Evolutionary conservation across 2,797 vertebrate species (phyloP), one percentile per base, ranked within the genome.

Genomic region (Lates japonicus): DNA sequence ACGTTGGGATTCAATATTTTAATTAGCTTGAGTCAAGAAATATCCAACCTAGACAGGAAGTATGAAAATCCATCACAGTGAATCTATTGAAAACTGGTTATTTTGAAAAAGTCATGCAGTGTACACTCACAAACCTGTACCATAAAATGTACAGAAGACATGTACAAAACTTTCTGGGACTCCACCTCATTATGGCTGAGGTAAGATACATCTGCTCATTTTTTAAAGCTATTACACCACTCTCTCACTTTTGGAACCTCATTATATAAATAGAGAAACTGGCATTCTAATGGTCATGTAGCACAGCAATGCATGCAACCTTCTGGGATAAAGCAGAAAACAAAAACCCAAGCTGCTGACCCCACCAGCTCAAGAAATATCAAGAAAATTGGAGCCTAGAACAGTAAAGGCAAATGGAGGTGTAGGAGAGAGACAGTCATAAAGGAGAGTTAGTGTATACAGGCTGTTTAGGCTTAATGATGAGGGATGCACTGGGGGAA

Each of bases 401-500:
- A 46, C 17, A 19, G 37, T 13, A 20, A 14, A 29, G 63, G 22
- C 31, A 46, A 42, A n/a, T 22, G 37, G 22, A 54, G 60, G 46
- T 33, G 17, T 4, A 12, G 55, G 31, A 49, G 25, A 52, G 64
- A 73, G 39, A 57, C 49, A 64, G 42, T 44, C 42, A 69, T 59
- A 22, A 62, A 73, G 66, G 51, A 52, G 76, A 19, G 51, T 22
- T 22, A 44, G 39, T 52, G 65, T 71, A 52, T 41, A n/a, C 54
- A 52, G 68, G 37, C 65, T 75, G 20, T 69, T 80, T 58, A 62
- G 70, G 78, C 70, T 74, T 92, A 90, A 91, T 92, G 84, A 93
- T 90, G 89, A 90, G 83, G 85, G 86, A 90, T 91, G 86, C 78
- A 76, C 61, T 71, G 70, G 75, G 80, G 77, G 81, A 74, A 25